Base-by-base conservation (phyloP, 2,888 invertebrate genomes). In the Apotomis capreana region DNA sequence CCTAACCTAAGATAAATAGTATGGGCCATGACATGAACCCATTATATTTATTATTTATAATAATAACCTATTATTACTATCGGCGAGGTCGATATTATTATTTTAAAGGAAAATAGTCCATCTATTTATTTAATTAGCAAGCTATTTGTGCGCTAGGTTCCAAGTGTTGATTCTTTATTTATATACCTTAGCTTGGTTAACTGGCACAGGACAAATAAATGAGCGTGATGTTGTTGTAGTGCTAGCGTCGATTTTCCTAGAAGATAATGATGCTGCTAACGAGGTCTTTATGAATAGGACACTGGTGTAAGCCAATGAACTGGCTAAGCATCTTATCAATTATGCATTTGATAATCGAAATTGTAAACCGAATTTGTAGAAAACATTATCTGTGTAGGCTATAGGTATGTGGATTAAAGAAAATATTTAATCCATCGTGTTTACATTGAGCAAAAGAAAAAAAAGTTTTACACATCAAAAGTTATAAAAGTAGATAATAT, bases 231-330 rank as follows among this genome's bases (percentile, higher is more conserved):
- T 71, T 67, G 57, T 51, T 57, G 26, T 26, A 26, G 26, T 26
- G 26, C 55, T 57, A 61, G 51, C 61, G 54, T 61, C 57, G 37
- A 61, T 71, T 67, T 71, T 67, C 71, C 61, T 57, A 61, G 10
- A 57, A 69, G 65, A 65, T 65, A 67, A 71, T 46, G 40, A 13
- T 57, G 37, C 37, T 37, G 46, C 15, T 69, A 65, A 70, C 59
- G 70, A 54, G 59, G 36, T 12, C 12, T 54, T 58, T 54, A 46
- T 46, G 70, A 65, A 58, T 54, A 59, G 6, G n/a, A 54, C 46
- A 62, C 13, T 58, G 57, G 52, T 40, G 40, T 63, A 65, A 65
- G 55, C 64, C 55, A 65, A 65, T 57, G 64, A 65, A 65, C 65
- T 55, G 54, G 6, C 40, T 57, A n/a, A 57, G 46, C 46, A 26